Conservation (phyloP, 1,140 invertebrate species). For the Drosophila rhopaloa region DNA sequence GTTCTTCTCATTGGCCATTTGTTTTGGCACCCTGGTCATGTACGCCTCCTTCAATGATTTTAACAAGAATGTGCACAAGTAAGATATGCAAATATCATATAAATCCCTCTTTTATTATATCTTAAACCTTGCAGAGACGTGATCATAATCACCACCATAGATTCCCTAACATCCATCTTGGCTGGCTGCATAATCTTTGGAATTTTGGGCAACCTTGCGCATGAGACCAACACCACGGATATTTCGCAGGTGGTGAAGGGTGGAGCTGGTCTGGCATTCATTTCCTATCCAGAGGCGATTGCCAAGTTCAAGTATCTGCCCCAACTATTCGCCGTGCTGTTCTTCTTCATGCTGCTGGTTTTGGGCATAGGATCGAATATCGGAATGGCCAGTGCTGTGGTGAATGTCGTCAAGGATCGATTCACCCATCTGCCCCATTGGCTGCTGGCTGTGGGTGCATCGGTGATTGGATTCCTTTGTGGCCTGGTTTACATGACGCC, state of each 20-base stretch:
- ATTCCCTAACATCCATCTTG: conserved; percentile 93
- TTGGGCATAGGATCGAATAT: conserved; percentile 91
- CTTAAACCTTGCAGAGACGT: conserved; percentile 87
- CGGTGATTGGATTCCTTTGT: conserved; percentile 87
- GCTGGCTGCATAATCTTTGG: conserved; percentile 95
- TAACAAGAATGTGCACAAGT: conserved; percentile 92
- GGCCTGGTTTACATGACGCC: conserved; percentile 92
- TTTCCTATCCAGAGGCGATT: conserved; percentile 96
- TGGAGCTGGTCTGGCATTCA: conserved; percentile 89
- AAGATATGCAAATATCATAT: conserved; percentile 30
- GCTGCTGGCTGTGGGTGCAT: conserved; percentile 87
- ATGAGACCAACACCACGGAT: conserved; percentile 86
- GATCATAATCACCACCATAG: conserved; percentile 90
- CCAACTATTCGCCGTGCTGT: conserved; percentile 93
- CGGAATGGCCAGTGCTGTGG: conserved; percentile 88
- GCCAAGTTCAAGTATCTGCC: conserved; percentile 91
- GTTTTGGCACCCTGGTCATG: conserved; percentile 92
- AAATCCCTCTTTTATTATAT: no score
- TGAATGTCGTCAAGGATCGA: conserved; percentile 89
- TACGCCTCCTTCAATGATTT: conserved; percentile 94
- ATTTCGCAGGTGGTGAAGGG: conserved; percentile 86
- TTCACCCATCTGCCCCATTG: conserved; percentile 88
- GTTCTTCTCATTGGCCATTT: conserved; percentile 93
- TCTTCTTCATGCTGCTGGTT: conserved; percentile 95
- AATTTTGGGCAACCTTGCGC: conserved; percentile 91